Evolutionary conservation across 2,888 invertebrate species (phyloP).

Genomic region (Thumatha senex): DNA sequence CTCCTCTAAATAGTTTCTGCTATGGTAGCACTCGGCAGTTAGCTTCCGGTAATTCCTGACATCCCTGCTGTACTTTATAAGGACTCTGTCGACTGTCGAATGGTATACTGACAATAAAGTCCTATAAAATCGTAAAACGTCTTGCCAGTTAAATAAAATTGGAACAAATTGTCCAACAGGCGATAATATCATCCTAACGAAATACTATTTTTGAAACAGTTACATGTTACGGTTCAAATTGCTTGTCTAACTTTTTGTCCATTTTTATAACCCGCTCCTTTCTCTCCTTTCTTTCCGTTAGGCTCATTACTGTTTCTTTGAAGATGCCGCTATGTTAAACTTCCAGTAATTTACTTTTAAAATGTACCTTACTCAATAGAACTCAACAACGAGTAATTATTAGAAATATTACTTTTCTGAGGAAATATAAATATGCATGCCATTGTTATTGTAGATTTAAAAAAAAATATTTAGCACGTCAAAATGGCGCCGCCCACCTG

Average conservation of each 20-base stretch:
- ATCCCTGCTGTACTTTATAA: too few relatives aligned
- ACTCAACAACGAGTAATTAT: conserved; percentile 16
- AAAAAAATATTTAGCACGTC: too few relatives aligned
- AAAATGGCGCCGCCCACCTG: too few relatives aligned
- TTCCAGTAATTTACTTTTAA: conserved; percentile 32
- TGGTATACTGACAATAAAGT: too few relatives aligned
- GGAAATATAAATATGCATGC: too few relatives aligned
- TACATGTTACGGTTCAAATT: conserved; percentile 42
- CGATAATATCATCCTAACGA: too few relatives aligned
- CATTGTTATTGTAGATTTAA: too few relatives aligned
- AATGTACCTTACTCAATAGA: background rate
- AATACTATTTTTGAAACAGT: conserved; percentile 33
- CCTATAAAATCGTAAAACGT: conserved; percentile 13
- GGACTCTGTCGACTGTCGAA: too few relatives aligned
- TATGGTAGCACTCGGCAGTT: too few relatives aligned
- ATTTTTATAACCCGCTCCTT: conserved; percentile 70
- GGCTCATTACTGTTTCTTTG: conserved; percentile 63
- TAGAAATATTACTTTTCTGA: conserved; percentile 8
- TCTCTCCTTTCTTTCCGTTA: conserved; percentile 76
- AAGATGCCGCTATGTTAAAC: conserved; percentile 58
- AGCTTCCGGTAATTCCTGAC: too few relatives aligned
- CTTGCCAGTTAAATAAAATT: conserved; percentile 16
- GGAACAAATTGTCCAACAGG: conserved; percentile 30
- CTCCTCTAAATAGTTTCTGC: too few relatives aligned
- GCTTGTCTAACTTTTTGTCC: conserved; percentile 49